phyloP scores from a whole-genome alignment of 2,113 vertebrate species.

The Balaeniceps rex region DNA sequence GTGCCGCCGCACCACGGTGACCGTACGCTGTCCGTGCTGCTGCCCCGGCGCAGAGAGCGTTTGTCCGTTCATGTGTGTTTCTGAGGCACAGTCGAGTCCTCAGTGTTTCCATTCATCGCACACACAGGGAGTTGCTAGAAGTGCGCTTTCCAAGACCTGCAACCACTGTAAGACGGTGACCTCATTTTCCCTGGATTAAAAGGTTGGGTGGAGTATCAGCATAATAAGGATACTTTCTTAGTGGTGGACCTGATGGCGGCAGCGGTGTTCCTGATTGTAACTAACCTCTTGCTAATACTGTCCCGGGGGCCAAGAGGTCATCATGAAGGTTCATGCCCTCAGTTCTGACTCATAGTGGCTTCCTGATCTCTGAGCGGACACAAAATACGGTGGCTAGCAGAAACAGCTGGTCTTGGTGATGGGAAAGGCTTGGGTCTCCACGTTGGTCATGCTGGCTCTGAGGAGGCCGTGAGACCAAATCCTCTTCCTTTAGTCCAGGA shows the following conservation, averaged over 20 bases:
- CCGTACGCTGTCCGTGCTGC: neutral
- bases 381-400: neutral
- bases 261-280: neutral
- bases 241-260: neutral
- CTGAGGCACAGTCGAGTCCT: neutral
- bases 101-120: rapidly evolving
- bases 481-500: neutral
- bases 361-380: neutral
- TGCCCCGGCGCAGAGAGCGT: too few species aligned
- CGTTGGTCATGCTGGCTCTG: neutral
- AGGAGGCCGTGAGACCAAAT: neutral
- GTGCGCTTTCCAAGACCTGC: neutral
- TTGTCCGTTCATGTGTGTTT: too few species aligned
- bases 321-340: neutral
- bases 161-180: too few species aligned
- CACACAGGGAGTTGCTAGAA: rapidly evolving
- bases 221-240: neutral
- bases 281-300: neutral
- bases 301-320: neutral
- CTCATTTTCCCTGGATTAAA: neutral
- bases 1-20: too few species aligned
- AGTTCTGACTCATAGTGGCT: neutral
- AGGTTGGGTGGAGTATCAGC: too few species aligned
- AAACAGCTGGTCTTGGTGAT: neutral
- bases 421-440: neutral